A percentile compares a stretch with the other conserved stretches of the same genome.
phyloP scores from a whole-genome alignment of 2,113 vertebrate genomes.

The Melanocharis versteri region DNA sequence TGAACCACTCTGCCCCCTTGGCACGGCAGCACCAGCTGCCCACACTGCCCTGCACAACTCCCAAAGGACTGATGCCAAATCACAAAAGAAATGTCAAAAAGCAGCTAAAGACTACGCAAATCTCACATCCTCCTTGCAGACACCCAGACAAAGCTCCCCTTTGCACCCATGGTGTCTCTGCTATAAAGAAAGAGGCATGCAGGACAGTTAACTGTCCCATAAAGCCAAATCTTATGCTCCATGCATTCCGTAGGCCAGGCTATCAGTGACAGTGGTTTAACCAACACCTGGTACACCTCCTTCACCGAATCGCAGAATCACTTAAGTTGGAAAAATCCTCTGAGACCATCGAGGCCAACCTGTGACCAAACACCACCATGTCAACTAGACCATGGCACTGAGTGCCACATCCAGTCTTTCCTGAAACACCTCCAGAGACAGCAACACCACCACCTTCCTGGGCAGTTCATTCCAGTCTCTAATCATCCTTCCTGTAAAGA shows the following conservation, averaged over 20 bases:
- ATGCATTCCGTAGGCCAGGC: not conserved
- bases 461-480: not conserved
- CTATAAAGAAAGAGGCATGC: not conserved
- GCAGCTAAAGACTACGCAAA: not conserved
- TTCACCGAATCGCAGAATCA: not conserved
- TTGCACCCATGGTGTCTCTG: too few species aligned
- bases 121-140: not conserved
- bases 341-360: not conserved
- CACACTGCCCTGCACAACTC: too few species aligned
- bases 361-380: fast-evolving
- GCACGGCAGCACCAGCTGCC: not conserved
- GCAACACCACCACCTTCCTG: not conserved
- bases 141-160: not conserved
- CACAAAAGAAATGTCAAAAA: not conserved
- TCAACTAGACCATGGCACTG: not conserved
- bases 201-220: not conserved
- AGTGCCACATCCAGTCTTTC: not conserved
- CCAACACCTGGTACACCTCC: not conserved
- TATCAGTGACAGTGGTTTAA: not conserved
- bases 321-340: not conserved
- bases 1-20: not conserved
- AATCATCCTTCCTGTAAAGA: not conserved
- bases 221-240: not conserved
- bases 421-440: not conserved
- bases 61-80: not conserved